These are phyloP conservation scores for Sylvia borin DNA, from an alignment of 2,797 vertebrate species.

Conservation along the genomic window DNA sequence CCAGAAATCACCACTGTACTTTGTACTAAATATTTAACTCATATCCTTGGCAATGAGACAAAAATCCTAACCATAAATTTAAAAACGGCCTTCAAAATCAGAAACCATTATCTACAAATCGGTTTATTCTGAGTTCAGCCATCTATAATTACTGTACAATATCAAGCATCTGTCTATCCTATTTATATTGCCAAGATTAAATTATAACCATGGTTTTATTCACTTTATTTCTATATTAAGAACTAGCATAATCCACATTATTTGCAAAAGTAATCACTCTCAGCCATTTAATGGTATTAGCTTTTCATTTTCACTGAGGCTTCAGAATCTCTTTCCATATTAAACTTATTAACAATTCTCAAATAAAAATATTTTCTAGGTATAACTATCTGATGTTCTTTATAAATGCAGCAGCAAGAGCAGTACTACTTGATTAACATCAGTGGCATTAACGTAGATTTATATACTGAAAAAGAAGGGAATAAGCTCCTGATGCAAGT, in stretches of 20 bases:
- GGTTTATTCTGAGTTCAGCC: slow-evolving; percentile 71
- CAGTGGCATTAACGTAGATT: not conserved
- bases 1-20: slow-evolving; percentile 50
- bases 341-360: slow-evolving; percentile 28
- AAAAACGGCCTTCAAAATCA: slow-evolving; percentile 67
- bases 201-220: slow-evolving; percentile 70
- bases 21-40: slow-evolving; percentile 74
- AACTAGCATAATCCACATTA: slow-evolving; percentile 48
- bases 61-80: slow-evolving; percentile 54
- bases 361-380: not conserved
- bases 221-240: slow-evolving; percentile 65
- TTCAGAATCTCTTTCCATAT: not conserved
- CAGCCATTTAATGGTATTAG: slow-evolving; percentile 45
- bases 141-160: slow-evolving; percentile 73
- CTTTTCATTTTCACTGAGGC: slow-evolving; percentile 21
- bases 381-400: not conserved
- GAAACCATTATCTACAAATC: slow-evolving; percentile 63
- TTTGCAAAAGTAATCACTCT: slow-evolving; percentile 50
- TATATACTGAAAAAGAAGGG: not conserved
- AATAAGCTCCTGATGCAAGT: not conserved
- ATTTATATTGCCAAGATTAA: slow-evolving; percentile 75
- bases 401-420: not conserved
- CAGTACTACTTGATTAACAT: not conserved
- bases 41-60: slow-evolving; percentile 65
- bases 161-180: slow-evolving; percentile 74